Base-by-base conservation (phyloP, 2,797 vertebrate genomes). In the Muscicapa striata region DNA sequence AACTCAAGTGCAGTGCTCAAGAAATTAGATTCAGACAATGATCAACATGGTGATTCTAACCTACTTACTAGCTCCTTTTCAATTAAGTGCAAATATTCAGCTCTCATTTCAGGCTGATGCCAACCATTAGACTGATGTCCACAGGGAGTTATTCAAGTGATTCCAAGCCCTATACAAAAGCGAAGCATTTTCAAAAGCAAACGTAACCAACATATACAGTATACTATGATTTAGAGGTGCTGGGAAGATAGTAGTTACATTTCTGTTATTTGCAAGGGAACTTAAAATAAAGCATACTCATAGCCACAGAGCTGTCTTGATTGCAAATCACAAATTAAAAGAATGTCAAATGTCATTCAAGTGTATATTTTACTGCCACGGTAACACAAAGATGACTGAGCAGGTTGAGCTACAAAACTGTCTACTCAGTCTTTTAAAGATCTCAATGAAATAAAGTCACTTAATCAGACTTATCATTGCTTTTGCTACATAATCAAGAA, bases 251-350 rank as follows among this genome's bases (percentile, higher is more conserved):
- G 46, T 54, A 77, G 68, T 93, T 92, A 80, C 34, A 64, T 87
- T 94, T 94, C 51, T 63, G 54, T 69, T 95, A 76, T 94, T 95
- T 80, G 69, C 87, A 83, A 78, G 32, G 64, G 90, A 91, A 75
- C 72, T 90, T 94, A 92, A 93, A 96, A 93, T 87, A 74, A 96
- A 93, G 45, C 45, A 67, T 36, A 85, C 34, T 94, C 36, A 68
- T 48, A 84, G 43, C 64, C 36, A 73, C 45, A 84, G 41, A 70
- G 10, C 70, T 91, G 66, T 94, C 87, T 83, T 80, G 78, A 97
- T 94, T 96, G 67, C 92, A 98, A 97, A 96, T 97, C 77, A 75
- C n/a, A 20, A 95, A 96, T 93, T 96, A 97, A 96, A 96, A 96
- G 73, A 94, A 97, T 96, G 84, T 86, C 90, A 96, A 97, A 94